Conservation (phyloP, 37 sponge, comb jelly and placozoan genomes). For the Geodia barretti region DNA sequence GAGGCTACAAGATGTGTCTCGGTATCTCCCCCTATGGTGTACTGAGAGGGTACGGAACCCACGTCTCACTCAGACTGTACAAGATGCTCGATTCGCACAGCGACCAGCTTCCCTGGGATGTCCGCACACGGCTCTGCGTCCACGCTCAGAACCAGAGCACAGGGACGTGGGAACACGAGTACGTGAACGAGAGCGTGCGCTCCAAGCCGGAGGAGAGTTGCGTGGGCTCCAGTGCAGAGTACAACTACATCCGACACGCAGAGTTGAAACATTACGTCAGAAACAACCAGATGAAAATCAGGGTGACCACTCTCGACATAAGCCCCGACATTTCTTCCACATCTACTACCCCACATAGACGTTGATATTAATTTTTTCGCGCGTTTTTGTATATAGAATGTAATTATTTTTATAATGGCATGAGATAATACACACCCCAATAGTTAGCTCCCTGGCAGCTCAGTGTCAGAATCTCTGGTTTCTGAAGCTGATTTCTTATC, state of each 20-base stretch:
- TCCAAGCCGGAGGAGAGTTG: neutral
- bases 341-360: too few relatives aligned
- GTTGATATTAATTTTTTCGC: too few relatives aligned
- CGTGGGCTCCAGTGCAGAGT: neutral
- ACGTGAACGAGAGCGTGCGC: neutral
- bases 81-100: neutral
- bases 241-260: neutral
- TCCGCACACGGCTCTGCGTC: neutral
- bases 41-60: neutral
- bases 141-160: neutral
- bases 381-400: too few relatives aligned
- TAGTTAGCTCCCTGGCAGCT: too few relatives aligned
- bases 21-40: neutral
- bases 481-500: neutral
- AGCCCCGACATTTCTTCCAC: too few relatives aligned
- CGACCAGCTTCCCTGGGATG: neutral
- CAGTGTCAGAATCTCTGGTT: neutral
- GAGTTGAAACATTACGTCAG: neutral
- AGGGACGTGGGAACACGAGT: neutral
- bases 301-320: too few relatives aligned
- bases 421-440: too few relatives aligned
- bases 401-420: too few relatives aligned
- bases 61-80: neutral
- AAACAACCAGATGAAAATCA: neutral
- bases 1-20: neutral